A percentile compares a stretch with the other conserved stretches of the same genome.
These are phyloP conservation scores for Syrrhaptes paradoxus DNA, from an alignment of 2,113 vertebrate genomes.

Conservation along the genomic window DNA sequence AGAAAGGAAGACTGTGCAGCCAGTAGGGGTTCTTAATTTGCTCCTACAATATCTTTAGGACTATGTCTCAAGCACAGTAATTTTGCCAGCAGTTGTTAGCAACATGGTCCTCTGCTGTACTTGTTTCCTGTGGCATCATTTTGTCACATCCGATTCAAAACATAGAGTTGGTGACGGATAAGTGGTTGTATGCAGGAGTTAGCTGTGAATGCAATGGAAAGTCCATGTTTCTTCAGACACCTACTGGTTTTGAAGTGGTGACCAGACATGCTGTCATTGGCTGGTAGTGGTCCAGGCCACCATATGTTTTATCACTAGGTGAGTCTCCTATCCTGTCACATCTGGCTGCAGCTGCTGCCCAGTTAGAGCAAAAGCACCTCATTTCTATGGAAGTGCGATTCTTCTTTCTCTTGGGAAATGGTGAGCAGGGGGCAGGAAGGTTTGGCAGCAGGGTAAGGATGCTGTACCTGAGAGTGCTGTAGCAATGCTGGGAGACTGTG, in stretches of 20 bases:
- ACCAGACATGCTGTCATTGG: background rate
- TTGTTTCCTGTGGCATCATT: background rate
- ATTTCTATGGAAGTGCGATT: background rate
- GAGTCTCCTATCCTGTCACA: background rate
- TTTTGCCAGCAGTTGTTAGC: background rate
- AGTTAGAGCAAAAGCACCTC: background rate
- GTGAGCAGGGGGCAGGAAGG: background rate
- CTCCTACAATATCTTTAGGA: background rate
- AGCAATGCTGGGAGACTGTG: background rate
- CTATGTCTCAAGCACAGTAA: background rate
- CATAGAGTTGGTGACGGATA: background rate
- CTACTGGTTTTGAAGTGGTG: background rate
- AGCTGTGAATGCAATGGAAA: background rate
- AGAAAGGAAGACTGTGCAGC: background rate
- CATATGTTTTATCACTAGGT: background rate
- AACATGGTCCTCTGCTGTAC: background rate
- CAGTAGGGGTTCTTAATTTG: background rate
- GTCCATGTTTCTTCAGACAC: background rate
- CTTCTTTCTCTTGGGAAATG: background rate
- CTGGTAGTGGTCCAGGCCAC: background rate
- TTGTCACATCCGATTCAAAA: background rate
- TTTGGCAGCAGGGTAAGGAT: background rate
- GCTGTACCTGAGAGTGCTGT: background rate
- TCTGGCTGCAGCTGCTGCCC: background rate
- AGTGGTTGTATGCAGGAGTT: background rate